Percentiles rank a stretch among this genome's conserved stretches.
Conservation (phyloP, 2,797 vertebrate genomes). For the Cephalopachus bancanus region DNA sequence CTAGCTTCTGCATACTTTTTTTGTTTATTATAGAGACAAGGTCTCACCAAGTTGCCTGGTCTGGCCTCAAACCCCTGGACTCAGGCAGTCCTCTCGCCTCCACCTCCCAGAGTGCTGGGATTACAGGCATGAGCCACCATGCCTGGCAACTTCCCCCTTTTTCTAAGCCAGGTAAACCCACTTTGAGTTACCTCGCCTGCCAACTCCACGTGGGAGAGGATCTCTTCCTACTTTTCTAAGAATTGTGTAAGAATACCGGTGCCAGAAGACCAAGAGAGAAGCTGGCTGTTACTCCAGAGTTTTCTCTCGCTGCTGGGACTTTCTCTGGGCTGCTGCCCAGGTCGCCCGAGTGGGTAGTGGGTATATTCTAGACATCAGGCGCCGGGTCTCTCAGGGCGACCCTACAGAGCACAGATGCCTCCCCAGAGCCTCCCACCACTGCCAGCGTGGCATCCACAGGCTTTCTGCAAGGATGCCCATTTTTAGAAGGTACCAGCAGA, state of each 20-base stretch:
- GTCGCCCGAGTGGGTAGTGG: background rate
- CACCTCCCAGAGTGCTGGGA: too few relatives aligned
- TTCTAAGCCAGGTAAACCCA: background rate
- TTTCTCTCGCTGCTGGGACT: background rate
- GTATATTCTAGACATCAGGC: background rate
- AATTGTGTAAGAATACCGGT: background rate
- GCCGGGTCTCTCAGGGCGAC: background rate
- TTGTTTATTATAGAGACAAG: too few relatives aligned
- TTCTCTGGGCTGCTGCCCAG: background rate
- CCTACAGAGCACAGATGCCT: background rate
- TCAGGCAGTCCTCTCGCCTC: background rate
- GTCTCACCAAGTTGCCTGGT: too few relatives aligned
- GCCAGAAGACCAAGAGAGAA: background rate
- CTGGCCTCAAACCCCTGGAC: background rate
- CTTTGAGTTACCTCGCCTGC: background rate
- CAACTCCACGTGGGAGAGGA: background rate
- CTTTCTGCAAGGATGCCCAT: background rate
- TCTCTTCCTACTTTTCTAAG: background rate
- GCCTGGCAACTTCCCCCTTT: background rate
- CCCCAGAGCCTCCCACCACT: background rate
- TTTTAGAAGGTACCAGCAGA: background rate
- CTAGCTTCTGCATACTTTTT: too few relatives aligned
- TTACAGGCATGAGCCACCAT: too few relatives aligned
- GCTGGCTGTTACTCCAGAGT: background rate
- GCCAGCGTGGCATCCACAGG: background rate